These are phyloP conservation scores for Periophthalmodon schlosseri DNA, from an alignment of 2,113 vertebrate species.

Conservation along the genomic window DNA sequence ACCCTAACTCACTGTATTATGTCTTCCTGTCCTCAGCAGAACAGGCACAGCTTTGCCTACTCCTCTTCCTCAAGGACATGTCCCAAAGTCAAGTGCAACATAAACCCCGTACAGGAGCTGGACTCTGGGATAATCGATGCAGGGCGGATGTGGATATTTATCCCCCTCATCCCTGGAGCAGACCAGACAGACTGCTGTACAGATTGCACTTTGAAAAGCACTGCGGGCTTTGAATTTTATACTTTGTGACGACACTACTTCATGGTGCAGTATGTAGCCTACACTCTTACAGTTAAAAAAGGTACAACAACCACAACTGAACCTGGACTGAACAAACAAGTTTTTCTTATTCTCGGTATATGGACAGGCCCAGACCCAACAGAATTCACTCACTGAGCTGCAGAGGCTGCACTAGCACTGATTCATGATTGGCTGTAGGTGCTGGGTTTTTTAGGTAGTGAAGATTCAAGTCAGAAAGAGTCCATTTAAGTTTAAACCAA, in stretches of 20 bases:
- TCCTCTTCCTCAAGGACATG: constrained; percentile 29
- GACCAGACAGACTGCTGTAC: background rate
- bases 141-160: constrained; percentile 18
- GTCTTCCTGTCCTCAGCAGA: constrained; percentile 13
- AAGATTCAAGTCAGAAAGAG: no score
- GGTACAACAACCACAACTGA: no score
- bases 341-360: no score
- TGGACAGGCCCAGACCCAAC: no score
- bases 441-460: no score
- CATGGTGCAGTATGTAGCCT: no score
- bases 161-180: constrained; percentile 22
- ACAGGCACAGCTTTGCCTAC: background rate
- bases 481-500: no score
- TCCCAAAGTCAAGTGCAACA: constrained; percentile 52
- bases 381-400: no score
- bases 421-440: no score
- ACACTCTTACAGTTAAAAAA: no score
- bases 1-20: background rate
- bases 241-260: constrained; percentile 9
- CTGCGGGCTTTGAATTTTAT: constrained; percentile 15
- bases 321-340: no score
- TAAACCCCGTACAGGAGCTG: constrained; percentile 33
- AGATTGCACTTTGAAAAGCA: constrained; percentile 13
- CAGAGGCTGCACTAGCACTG: no score
- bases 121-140: constrained; percentile 28